These are phyloP conservation scores for Dissostichus mawsoni DNA, from an alignment of 2,113 vertebrate species.

Conservation along the genomic window DNA sequence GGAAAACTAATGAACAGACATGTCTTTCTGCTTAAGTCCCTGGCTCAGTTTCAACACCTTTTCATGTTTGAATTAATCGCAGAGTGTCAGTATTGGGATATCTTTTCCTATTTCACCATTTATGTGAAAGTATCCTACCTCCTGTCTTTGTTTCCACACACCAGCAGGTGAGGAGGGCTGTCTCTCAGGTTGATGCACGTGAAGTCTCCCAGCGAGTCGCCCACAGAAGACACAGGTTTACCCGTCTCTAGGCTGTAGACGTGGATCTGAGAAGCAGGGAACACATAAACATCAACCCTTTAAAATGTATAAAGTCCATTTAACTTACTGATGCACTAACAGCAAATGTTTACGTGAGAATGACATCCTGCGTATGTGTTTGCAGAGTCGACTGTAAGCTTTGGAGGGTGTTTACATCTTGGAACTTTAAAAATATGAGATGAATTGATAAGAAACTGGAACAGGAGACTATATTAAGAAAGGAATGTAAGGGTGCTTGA, in stretches of 20 bases:
- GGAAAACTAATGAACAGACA: conserved; percentile 23
- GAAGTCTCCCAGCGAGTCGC: conserved; percentile 90
- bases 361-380: background rate
- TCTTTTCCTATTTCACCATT: background rate
- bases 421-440: too few species aligned
- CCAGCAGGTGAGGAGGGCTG: conserved; percentile 89
- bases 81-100: background rate
- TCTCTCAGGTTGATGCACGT: conserved; percentile 91
- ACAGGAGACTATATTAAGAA: too few species aligned
- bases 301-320: background rate
- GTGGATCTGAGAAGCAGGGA: conserved; percentile 85
- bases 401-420: background rate
- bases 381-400: background rate
- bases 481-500: too few species aligned
- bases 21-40: background rate
- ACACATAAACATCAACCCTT: background rate
- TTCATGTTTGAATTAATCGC: background rate
- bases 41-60: conserved; percentile 23
- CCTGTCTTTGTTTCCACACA: conserved; percentile 94
- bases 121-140: conserved; percentile 80
- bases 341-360: fast-evolving
- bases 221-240: conserved; percentile 86
- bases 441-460: too few species aligned
- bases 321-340: background rate
- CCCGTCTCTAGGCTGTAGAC: conserved; percentile 91